Base-by-base conservation (phyloP, 2,888 invertebrate species). In the Apocheima hispidaria region DNA sequence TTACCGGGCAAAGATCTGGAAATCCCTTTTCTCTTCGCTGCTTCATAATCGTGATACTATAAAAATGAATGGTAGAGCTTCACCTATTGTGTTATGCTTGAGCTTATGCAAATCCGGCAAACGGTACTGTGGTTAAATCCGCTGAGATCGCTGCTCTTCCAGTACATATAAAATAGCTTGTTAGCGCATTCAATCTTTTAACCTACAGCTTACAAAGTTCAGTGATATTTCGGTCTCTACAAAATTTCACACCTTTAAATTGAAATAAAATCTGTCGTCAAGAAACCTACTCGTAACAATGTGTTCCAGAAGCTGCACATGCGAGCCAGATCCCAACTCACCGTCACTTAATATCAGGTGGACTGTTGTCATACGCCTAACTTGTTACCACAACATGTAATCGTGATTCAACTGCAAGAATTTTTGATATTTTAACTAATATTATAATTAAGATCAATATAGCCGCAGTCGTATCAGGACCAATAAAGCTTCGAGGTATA, bases 91-190 rank as follows among this genome's bases (percentile, higher is more conserved):
- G 49, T 49, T 53, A 53, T 40, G 33, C 38, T 43, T 20, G 35
- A 60, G 53, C 23, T 60, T 54, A 53, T 60, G 60, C 53, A 60
- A 60, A 60, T 54, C 53, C 49, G 10, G 40, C 40, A 28, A 46
- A 44, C 28, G 18, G 40, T 41, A 20, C 21, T 10, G 2, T 12
- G 43, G 6, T 9, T 52, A 40, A 35, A 51, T 26, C 35, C 48
- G 18, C 53, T 26, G 48, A 52, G 50, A 58, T 21, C 46, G 40
- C 53, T 54, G 43, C 41, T 33, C 26, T 43, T 52, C 18, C 18
- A n/a, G 16, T 30, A 20, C 36, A 38, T 26, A 35, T 23, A 4
- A 35, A 36, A 46, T 4, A 3, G 55, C 21, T 55, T 46, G 12
- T 14, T 33, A 48, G 23, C 26, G 7, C 21, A 43, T 7, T 41